A percentile compares a stretch with the other conserved stretches of the same genome.
phyloP scores from a whole-genome alignment of 2,888 invertebrate genomes.

The Dilophus febrilis region DNA sequence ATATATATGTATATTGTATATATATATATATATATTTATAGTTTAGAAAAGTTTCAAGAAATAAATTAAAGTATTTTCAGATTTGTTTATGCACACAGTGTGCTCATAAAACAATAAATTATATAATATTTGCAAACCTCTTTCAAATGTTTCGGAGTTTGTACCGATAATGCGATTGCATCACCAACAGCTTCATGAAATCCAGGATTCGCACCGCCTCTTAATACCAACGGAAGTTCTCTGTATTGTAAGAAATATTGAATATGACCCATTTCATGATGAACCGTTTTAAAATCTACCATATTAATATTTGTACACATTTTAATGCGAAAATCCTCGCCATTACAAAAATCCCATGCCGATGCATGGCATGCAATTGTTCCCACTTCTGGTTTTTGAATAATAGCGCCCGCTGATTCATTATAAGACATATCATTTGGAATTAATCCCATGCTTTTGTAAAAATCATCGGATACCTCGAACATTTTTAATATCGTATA shows the following conservation, averaged over 20 bases:
- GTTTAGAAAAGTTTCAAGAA: too few species aligned
- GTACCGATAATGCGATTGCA: slow-evolving; percentile 30
- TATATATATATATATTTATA: too few species aligned
- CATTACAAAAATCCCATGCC: slow-evolving; percentile 39
- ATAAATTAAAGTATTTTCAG: too few species aligned
- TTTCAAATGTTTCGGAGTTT: slow-evolving; percentile 23
- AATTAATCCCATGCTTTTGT: slow-evolving; percentile 30
- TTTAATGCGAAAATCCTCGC: slow-evolving; percentile 26
- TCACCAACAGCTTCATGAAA: slow-evolving; percentile 36
- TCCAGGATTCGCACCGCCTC: slow-evolving; percentile 46
- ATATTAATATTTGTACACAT: slow-evolving; percentile 10
- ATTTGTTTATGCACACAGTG: too few species aligned
- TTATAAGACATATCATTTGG: slow-evolving; percentile 32
- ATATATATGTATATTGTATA: slow-evolving; percentile 2
- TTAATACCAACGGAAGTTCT: slow-evolving; percentile 48
- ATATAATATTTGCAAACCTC: too few species aligned
- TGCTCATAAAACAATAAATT: too few species aligned
- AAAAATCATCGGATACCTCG: slow-evolving; percentile 33
- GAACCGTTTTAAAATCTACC: slow-evolving; percentile 8
- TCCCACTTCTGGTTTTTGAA: slow-evolving; percentile 33
- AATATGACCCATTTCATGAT: slow-evolving; percentile 58
- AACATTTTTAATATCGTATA: slow-evolving; percentile 27
- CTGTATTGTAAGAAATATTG: slow-evolving; percentile 61
- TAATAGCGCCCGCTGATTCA: slow-evolving; percentile 25
- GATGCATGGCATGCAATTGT: slow-evolving; percentile 37